These are phyloP conservation scores for Neolamprologus longior DNA, from an alignment of 2,113 vertebrate species.

Conservation along the genomic window DNA sequence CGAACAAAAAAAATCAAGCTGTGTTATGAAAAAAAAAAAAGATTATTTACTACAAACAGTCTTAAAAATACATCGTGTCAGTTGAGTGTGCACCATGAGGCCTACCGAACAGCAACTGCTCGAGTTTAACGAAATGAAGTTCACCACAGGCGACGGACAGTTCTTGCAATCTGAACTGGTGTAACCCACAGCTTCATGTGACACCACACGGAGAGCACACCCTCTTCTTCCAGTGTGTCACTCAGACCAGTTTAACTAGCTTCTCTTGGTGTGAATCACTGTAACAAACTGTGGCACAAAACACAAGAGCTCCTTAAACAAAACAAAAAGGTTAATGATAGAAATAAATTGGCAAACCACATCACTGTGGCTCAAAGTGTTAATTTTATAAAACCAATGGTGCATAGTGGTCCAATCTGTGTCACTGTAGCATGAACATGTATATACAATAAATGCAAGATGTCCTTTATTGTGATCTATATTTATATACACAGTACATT, in stretches of 20 bases:
- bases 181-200: background rate
- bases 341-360: slow-evolving; percentile 31
- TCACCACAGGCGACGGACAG: background rate
- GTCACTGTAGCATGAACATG: slow-evolving; percentile 3
- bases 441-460: slow-evolving; percentile 40
- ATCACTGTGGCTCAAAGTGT: background rate
- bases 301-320: background rate
- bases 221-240: background rate
- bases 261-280: background rate
- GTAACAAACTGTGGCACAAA: slow-evolving; percentile 35
- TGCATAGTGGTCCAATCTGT: slow-evolving; percentile 34
- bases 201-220: background rate
- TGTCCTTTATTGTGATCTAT: slow-evolving; percentile 25
- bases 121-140: background rate
- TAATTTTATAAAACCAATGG: slow-evolving; percentile 26
- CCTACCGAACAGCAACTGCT: background rate
- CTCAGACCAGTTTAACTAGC: background rate
- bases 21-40: background rate
- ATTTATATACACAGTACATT: slow-evolving; percentile 41
- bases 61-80: slow-evolving; percentile 20
- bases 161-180: background rate
- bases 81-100: background rate
- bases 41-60: background rate
- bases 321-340: background rate
- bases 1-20: slow-evolving; percentile 6